Base-by-base conservation (phyloP, 1,140 invertebrate genomes). In the Adoxophyes honmai region DNA sequence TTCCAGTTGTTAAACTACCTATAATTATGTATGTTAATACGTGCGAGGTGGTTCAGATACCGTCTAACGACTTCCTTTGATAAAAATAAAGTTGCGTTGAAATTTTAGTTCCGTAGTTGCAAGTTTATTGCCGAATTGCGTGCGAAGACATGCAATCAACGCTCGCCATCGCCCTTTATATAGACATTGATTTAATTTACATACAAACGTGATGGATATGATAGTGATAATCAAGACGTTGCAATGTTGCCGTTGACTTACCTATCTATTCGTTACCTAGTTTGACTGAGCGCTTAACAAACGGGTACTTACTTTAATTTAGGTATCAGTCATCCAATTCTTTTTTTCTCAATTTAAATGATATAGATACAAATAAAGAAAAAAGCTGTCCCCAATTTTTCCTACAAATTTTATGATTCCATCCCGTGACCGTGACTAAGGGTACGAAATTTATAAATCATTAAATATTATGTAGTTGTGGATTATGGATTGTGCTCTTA, bases 61-160 rank as follows among this genome's bases (percentile, higher is more conserved):
- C 81, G 78, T 81, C 81, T 86, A 86, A 86, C 83, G 83, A 86
- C 83, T 86, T 86, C 83, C 83, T 82, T 80, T 73, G 83, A 84
- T 84, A 86, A 84, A 86, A 83, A 86, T 83, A 84, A 86, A 82
- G 81, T 81, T 86, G 83, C 83, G 83, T 83, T 86, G 83, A 86
- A 86, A 86, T 86, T 86, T 86, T 68, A 86, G 83, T 84, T 86
- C 81, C 83, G 81, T 78, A 71, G 82, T 69, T 81, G 78, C 78
- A 86, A 81, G 76, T 86, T 84, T 86, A 86, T 86, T 79, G 79
- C 64, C 70, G 75, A 80, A 86, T 86, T 81, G 83, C 83, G 83
- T 86, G 83, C 65, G 58, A 59, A 57, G 59, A 28, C 65, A 58
- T 70, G 68, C 78, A 83, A 86, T 86, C 81, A 75, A 67, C 66